Evolutionary conservation across 2,797 vertebrate genomes (phyloP).

Genomic region (Rhabdophis nuchalis): DNA sequence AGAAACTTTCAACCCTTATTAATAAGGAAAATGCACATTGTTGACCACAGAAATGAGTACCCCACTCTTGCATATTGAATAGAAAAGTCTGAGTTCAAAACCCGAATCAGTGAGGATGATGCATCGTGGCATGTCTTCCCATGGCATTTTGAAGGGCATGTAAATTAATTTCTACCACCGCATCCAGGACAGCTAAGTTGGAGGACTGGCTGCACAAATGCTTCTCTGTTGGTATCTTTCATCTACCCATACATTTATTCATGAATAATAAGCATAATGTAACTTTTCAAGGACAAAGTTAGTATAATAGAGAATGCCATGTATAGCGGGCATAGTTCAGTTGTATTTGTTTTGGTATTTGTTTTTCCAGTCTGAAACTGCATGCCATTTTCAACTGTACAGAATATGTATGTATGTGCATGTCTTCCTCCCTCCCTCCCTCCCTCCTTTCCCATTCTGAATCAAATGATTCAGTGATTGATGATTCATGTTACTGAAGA

Average conservation of each 20-base stretch:
- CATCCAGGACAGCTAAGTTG: background rate
- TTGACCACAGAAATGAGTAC: background rate
- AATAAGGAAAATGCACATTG: background rate
- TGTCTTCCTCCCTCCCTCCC: background rate
- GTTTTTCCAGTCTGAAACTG: conserved; percentile 66
- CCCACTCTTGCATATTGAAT: background rate
- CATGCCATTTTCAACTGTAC: conserved; percentile 64
- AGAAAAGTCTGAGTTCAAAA: background rate
- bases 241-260: conserved; percentile 46
- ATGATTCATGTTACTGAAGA: no score
- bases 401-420: conserved; percentile 7
- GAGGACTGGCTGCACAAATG: background rate
- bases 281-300: conserved; percentile 58
- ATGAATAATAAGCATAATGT: conserved; percentile 60
- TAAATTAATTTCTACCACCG: conserved; percentile 14
- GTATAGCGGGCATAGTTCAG: conserved; percentile 59
- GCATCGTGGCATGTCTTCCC: background rate
- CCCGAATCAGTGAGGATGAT: background rate
- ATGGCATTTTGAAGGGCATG: conserved; percentile 13
- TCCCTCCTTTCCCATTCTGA: background rate
- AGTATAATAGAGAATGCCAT: conserved; percentile 38
- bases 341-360: conserved; percentile 22
- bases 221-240: conserved; percentile 11
- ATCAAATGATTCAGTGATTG: no score
- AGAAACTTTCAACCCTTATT: background rate